Evolutionary conservation across 64 coral and sea anemone genomes (phyloP), one percentile per base, ranked within the genome.

Genomic region (Pachyseris speciosa): DNA sequence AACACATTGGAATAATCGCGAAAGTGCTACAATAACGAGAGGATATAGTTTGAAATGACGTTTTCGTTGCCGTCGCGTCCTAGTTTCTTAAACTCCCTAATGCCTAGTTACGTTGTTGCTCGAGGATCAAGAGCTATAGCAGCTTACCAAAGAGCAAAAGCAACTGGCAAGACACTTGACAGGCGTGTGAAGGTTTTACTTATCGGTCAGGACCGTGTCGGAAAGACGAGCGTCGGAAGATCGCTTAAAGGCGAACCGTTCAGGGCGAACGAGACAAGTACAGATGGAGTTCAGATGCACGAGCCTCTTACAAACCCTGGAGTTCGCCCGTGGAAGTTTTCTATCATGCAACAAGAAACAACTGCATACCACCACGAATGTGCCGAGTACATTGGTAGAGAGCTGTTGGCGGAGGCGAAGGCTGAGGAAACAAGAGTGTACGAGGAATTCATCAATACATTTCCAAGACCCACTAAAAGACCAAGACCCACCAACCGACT

Each of bases 161-260:
- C 71, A 34, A 84, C 26, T 22, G 89, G 79, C 49, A 68, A 84
- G 66, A 74, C 50, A 37, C 43, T 72, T 50, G 76, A 84, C 26
- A 55, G 50, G 19, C 89, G 79, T 17, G 89, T 73, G 2, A 80
- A 69, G n/a, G 68, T 91, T 1, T 73, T 84, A 42, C 36, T 91
- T 36, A 60, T 91, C 45, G 89, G 89, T 27, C 89, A 91, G 53
- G 75, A 65, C 17, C 67, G 89, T 30, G 65, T 70, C 3, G 89
- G 89, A 61, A 91, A 91, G 36, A 91, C 89, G 9, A 91, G 78
- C 60, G 25, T 91, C 8, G 58, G 53, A 5, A 61, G 67, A 48
- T 83, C 89, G 5, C 67, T 91, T 9, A 61, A 74, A 8, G 38
- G 89, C 30, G 74, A 78, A 15, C 26, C 27, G 5, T 78, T 78